Evolutionary conservation across 2,888 invertebrate genomes (phyloP).

Genomic region (Clivina fossor): DNA sequence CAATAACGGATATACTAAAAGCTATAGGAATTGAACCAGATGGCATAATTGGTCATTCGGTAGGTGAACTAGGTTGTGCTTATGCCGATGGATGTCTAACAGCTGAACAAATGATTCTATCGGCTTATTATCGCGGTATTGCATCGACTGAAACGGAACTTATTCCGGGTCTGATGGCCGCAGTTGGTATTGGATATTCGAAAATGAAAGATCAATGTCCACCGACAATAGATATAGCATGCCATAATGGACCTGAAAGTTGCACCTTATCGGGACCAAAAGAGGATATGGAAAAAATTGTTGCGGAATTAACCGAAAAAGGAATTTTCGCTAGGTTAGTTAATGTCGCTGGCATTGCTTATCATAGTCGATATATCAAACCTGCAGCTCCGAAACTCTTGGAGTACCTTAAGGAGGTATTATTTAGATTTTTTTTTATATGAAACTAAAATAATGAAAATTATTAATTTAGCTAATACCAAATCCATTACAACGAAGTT

Average conservation of each 20-base stretch:
- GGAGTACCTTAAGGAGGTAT: constrained; percentile 52
- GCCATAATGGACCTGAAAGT: constrained; percentile 76
- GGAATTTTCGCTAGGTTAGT: constrained; percentile 82
- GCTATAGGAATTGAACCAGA: constrained; percentile 66
- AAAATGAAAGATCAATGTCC: constrained; percentile 67
- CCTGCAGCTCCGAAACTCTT: constrained; percentile 53
- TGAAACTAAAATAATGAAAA: background rate
- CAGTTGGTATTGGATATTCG: constrained; percentile 65
- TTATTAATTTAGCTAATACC: constrained; percentile 45
- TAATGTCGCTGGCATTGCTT: constrained; percentile 84
- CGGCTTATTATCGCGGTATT: constrained; percentile 80
- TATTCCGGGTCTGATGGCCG: constrained; percentile 84
- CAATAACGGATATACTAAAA: constrained; percentile 64
- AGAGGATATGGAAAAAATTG: constrained; percentile 62
- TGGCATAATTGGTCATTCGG: constrained; percentile 84
- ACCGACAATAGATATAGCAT: constrained; percentile 70
- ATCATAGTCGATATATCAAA: constrained; percentile 81
- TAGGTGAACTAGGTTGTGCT: constrained; percentile 92
- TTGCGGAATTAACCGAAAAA: constrained; percentile 63
- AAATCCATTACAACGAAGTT: constrained; percentile 56
- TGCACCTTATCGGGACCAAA: constrained; percentile 78
- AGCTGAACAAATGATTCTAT: constrained; percentile 80
- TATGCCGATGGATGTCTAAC: constrained; percentile 93
- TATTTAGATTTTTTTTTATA: background rate
- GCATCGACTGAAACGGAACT: constrained; percentile 71